Percentiles rank a stretch among this genome's conserved stretches.
These are phyloP conservation scores for Pycnomerus fuliginosus DNA, from an alignment of 2,888 invertebrate species.

Conservation along the genomic window DNA sequence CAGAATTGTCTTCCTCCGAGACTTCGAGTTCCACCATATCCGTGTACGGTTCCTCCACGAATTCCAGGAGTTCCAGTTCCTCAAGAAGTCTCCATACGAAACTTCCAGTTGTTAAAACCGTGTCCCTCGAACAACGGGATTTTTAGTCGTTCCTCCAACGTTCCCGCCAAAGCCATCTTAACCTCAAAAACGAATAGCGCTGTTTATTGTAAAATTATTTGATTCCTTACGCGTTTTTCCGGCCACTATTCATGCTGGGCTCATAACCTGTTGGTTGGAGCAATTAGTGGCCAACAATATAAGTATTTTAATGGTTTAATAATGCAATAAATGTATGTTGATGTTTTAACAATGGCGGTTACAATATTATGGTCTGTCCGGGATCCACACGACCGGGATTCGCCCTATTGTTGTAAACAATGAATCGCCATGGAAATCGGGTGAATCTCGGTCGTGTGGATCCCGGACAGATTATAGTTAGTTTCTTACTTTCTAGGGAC, in stretches of 20 bases:
- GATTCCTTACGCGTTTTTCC: background rate
- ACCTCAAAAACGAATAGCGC: background rate
- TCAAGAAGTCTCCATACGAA: constrained; percentile 22
- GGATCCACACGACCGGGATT: too few species aligned
- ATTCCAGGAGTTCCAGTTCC: constrained; percentile 17
- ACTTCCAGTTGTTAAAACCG: constrained; percentile 24
- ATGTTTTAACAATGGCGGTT: too few species aligned
- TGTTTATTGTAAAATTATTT: background rate
- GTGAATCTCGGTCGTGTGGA: too few species aligned
- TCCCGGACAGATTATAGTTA: too few species aligned
- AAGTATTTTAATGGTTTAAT: too few species aligned
- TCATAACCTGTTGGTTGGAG: background rate
- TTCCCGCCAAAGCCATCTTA: background rate
- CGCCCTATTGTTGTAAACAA: too few species aligned
- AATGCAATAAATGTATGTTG: too few species aligned
- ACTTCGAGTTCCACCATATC: background rate
- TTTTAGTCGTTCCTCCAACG: constrained; percentile 4
- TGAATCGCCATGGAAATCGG: too few species aligned
- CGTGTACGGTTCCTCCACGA: constrained; percentile 8
- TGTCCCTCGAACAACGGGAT: constrained; percentile 24
- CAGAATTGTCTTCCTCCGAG: background rate
- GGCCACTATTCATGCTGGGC: background rate
- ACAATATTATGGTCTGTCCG: too few species aligned
- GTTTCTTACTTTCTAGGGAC: too few species aligned
- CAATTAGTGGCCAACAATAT: too few species aligned